These are phyloP conservation scores for Caenorhabditis drosophilae DNA, from an alignment of 2,888 invertebrate species.

Conservation along the genomic window DNA sequence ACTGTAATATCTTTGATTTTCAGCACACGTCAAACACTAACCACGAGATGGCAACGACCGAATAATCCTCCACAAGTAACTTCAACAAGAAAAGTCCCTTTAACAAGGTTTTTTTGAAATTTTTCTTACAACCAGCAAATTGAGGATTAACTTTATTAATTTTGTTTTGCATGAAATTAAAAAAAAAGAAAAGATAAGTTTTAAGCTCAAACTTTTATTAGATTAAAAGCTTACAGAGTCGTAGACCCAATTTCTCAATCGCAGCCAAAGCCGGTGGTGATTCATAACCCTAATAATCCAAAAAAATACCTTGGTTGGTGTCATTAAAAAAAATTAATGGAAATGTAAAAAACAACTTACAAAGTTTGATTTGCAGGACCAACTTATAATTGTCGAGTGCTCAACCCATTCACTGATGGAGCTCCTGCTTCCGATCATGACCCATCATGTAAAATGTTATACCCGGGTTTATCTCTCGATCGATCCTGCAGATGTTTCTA, in stretches of 20 bases:
- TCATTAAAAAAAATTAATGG: background rate
- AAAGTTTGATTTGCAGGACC: too few relatives aligned
- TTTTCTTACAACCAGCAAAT: too few relatives aligned
- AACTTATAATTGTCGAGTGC: slow-evolving; percentile 48
- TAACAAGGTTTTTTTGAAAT: slow-evolving; percentile 9
- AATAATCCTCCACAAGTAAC: slow-evolving; percentile 20
- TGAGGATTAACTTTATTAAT: too few relatives aligned
- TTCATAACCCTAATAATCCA: slow-evolving; percentile 27
- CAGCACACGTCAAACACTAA: slow-evolving; percentile 28
- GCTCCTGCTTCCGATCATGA: slow-evolving; percentile 41
- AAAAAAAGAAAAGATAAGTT: too few relatives aligned
- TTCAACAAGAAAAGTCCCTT: slow-evolving; percentile 13
- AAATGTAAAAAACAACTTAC: slow-evolving; percentile 6
- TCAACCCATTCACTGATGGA: slow-evolving; percentile 50
- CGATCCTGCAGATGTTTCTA: slow-evolving; percentile 45
- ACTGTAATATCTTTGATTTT: too few relatives aligned
- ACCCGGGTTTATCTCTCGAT: slow-evolving; percentile 48
- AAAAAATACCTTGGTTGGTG: slow-evolving; percentile 12
- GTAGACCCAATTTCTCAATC: slow-evolving; percentile 8
- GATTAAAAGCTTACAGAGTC: slow-evolving; percentile 1
- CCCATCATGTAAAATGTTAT: slow-evolving; percentile 41
- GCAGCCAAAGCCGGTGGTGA: slow-evolving; percentile 45
- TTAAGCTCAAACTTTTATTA: too few relatives aligned
- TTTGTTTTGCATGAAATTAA: too few relatives aligned
- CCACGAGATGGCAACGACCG: slow-evolving; percentile 30